A percentile compares a stretch with the other conserved stretches of the same genome.
These are phyloP conservation scores for Beris chalybata DNA, from an alignment of 2,888 invertebrate species.

Conservation along the genomic window DNA sequence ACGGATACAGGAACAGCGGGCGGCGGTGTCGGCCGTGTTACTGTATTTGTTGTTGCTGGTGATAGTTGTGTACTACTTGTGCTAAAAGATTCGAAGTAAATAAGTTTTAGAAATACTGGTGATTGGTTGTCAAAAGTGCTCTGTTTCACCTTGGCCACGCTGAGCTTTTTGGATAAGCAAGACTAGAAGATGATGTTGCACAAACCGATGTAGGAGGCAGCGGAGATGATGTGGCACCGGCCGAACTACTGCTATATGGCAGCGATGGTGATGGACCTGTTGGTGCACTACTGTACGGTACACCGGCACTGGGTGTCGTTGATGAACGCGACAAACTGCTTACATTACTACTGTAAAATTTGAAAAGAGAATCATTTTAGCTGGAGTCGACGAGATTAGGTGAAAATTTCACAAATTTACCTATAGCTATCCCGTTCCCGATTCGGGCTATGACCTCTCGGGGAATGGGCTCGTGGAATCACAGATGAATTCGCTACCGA, in stretches of 20 bases:
- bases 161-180: conserved; percentile 49
- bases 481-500: conserved; percentile 53
- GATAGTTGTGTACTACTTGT: conserved; percentile 55
- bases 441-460: conserved; percentile 75
- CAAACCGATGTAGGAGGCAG: conserved; percentile 45
- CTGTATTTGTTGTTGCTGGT: conserved; percentile 57
- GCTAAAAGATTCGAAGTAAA: conserved; percentile 42
- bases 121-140: neutral
- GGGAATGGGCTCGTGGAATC: conserved; percentile 68
- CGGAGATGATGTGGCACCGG: conserved; percentile 49
- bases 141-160: conserved; percentile 53
- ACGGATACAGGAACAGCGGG: conserved; percentile 47
- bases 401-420: conserved; percentile 56
- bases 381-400: neutral
- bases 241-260: conserved; percentile 45
- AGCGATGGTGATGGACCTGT: conserved; percentile 51
- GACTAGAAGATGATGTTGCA: conserved; percentile 44
- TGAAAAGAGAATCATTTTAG: conserved; percentile 11
- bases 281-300: conserved; percentile 44
- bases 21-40: conserved; percentile 61
- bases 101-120: neutral
- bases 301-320: conserved; percentile 44
- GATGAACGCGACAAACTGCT: conserved; percentile 78
- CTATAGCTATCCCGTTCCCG: conserved; percentile 85
- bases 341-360: conserved; percentile 72